These are phyloP conservation scores for Cheilosia variabilis DNA, from an alignment of 2,888 invertebrate genomes.

Conservation along the genomic window DNA sequence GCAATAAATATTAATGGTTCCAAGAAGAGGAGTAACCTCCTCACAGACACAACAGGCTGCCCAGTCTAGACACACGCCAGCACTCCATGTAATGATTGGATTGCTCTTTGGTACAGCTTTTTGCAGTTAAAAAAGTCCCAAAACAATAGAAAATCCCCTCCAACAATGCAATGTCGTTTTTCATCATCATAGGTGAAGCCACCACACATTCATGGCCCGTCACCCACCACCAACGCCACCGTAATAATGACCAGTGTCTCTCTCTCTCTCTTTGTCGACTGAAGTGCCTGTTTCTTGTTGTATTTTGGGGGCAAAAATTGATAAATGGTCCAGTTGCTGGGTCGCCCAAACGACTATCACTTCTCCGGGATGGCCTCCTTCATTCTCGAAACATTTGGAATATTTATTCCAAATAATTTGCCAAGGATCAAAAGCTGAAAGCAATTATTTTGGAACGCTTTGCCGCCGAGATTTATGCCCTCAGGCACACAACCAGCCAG, in stretches of 20 bases:
- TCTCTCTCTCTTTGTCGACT: constrained; percentile 7
- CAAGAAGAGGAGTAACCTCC: constrained; percentile 29
- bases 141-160: constrained; percentile 55
- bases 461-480: constrained; percentile 45
- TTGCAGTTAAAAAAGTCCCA: constrained; percentile 31
- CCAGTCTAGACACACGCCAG: constrained; percentile 56
- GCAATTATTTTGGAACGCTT: constrained; percentile 45
- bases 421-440: constrained; percentile 67
- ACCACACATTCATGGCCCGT: constrained; percentile 22
- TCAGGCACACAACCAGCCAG: not conserved
- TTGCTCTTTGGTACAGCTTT: constrained; percentile 39
- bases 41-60: constrained; percentile 2
- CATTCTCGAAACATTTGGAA: constrained; percentile 47
- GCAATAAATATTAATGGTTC: constrained; percentile 71
- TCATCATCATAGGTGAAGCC: constrained; percentile 72
- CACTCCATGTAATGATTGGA: constrained; percentile 59
- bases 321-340: constrained; percentile 61
- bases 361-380: constrained; percentile 27
- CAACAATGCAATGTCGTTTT: constrained; percentile 72
- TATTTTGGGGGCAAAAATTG: constrained; percentile 60
- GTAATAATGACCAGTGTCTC: constrained; percentile 28
- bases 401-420: constrained; percentile 74
- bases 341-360: constrained; percentile 39
- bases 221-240: constrained; percentile 20
- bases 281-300: constrained; percentile 45